Evolutionary conservation across 2,888 invertebrate genomes (phyloP), one percentile per base, ranked within the genome.

Genomic region (Dolichomitus sp.): DNA sequence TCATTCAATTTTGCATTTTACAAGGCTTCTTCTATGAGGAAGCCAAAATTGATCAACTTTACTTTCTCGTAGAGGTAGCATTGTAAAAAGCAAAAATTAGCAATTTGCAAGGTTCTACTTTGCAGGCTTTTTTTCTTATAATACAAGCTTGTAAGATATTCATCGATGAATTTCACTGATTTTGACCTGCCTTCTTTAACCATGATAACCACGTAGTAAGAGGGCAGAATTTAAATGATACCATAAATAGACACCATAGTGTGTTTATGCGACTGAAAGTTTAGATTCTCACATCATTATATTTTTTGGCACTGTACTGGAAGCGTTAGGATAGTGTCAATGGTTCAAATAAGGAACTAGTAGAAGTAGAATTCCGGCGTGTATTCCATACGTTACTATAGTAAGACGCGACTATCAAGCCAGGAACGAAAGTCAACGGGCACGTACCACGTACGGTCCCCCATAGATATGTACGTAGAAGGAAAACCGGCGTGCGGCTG

Each of bases 371-470:
- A 72, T 57, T 75, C 72, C 45, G 19, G 48, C 57, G 30, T 61
- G 52, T 45, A 30, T 42, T 70, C 59, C 33, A 40, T 14, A 59
- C 65, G 27, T 59, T 33, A 19, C 27, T 11, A n/a, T n/a, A 42
- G 33, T 27, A 50, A 65, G 50, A 75, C 61, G 40, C 66, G 59
- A 66, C 59, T 57, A 75, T 73, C 27, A 72, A 70, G 42, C 69
- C 40, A 66, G 61, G 69, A 83, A 83, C 59, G 73, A 83, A 83
- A 80, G 73, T 80, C 80, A 80, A 80, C 65, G 83, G 69, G 54
- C 40, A 77, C 80, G 72, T 77, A 73, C 72, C 40, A 48, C 68
- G 69, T 57, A 68, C 75, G 79, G 69, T 69, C 27, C 63, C 69
- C 73, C 77, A 74, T 77, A 77, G 76, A 76, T 73, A 80, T 72